phyloP scores from a whole-genome alignment of 1,140 invertebrate species.

The Bombyx mori region ASM3026992v2 NC_085116.1:3106001-3106500 shows the following conservation, averaged over 20 bases:
- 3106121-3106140: conserved; percentile 9
- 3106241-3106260: conserved; percentile 46
- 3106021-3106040: conserved; percentile 57
- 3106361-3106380: too few species aligned
- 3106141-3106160: conserved; percentile 9
- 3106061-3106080: conserved; percentile 63
- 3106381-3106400: too few species aligned
- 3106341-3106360: conserved; percentile 1
- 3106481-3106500: too few species aligned
- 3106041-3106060: conserved; percentile 52
- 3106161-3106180: conserved; percentile 3
- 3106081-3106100: conserved; percentile 60
- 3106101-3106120: conserved; percentile 25
- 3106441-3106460: too few species aligned
- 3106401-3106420: too few species aligned
- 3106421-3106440: too few species aligned
- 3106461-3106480: too few species aligned
- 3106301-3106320: conserved; percentile 30
- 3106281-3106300: conserved; percentile 18
- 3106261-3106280: conserved; percentile 40
- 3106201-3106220: conserved; percentile 33
- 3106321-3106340: too few species aligned
- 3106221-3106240: conserved; percentile 44
- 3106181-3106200: conserved; percentile 14
- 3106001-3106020: conserved; percentile 58